Conservation (phyloP, 2,888 invertebrate species). For the Aproaerema taeniolella region DNA sequence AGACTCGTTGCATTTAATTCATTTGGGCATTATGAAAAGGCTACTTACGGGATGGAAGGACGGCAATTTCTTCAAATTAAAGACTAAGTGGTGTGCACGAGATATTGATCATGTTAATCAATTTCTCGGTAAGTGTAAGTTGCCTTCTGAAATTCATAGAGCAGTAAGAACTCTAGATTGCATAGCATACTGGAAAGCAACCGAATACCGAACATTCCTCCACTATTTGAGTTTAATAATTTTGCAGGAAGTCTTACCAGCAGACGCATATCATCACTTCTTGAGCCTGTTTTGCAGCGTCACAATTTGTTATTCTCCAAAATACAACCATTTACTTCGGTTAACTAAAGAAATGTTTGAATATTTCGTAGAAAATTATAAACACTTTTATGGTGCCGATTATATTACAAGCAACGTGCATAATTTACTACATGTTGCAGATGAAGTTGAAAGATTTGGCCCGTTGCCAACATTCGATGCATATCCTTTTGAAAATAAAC, state of each 20-base stretch:
- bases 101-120: conserved; percentile 6
- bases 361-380: conserved; percentile 17
- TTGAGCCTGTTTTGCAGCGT: conserved; percentile 18
- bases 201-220: conserved; percentile 22
- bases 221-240: conserved; percentile 21
- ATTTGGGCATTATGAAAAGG: conserved; percentile 24
- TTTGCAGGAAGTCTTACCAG: conserved; percentile 13
- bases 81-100: conserved; percentile 18
- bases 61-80: conserved; percentile 20
- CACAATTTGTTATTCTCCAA: conserved; percentile 19
- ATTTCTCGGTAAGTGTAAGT: conserved; percentile 4
- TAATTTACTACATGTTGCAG: conserved; percentile 15
- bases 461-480: conserved; percentile 6
- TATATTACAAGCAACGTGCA: conserved; percentile 18
- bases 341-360: conserved; percentile 18
- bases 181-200: conserved; percentile 19
- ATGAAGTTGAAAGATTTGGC: conserved; percentile 9
- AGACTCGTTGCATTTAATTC: conserved; percentile 22
- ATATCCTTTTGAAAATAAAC: conserved; percentile 20
- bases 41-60: conserved; percentile 21
- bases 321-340: conserved; percentile 13
- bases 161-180: conserved; percentile 12
- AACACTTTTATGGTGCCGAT: conserved; percentile 14
- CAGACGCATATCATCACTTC: conserved; percentile 17
- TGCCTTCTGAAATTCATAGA: conserved; percentile 12